Evolutionary conservation across 2,113 vertebrate species (phyloP), one percentile per base, ranked within the genome.

Genomic region (Stigmatopora argus): DNA sequence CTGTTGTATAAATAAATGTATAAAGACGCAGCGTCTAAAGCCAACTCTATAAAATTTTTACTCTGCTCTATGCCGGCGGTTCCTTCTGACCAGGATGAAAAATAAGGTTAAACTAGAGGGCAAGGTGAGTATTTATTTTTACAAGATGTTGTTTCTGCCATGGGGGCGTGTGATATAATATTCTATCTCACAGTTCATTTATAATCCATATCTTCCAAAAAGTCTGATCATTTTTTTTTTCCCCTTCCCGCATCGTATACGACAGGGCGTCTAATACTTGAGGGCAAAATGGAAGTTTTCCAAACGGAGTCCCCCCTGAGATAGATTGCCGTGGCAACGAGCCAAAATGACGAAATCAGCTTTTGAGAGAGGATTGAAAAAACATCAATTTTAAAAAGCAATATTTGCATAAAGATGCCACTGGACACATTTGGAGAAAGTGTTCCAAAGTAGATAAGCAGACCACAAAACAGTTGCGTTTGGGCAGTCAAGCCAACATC

Each of bases 1-100:
- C 71, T 62, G 73, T 83, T 80, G 78, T 86, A 87, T 89, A 86
- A 87, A 88, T 83, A 90, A 79, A 89, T 92, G 89, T 91, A 90
- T 89, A 89, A 90, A 86, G 85, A 86, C 85, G 87, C 68, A 80
- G 77, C 53, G 66, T 83, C 82, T 84, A 90, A 87, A 87, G 88
- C 83, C 85, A 85, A 85, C 84, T 78, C 72, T 71, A 87, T 90
- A 72, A 90, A 85, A 82, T 1, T 78, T 91, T 87, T 63, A 91
- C 61, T 48, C 57, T 78, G 85, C 80, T 18, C 64, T 67, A 78
- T 72, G 46, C 73, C 12, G 64, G 64, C 69, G 45, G 59, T 19
- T 4, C 12, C 17, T 38, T 12, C 11, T 1, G 35, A 12, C 19
- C 35, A 72, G 73, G 69, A 78, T 68, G 56, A 15, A 70, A 64